Base-by-base conservation (phyloP, 2,113 vertebrate genomes). In the Panthera uncia region DNA sequence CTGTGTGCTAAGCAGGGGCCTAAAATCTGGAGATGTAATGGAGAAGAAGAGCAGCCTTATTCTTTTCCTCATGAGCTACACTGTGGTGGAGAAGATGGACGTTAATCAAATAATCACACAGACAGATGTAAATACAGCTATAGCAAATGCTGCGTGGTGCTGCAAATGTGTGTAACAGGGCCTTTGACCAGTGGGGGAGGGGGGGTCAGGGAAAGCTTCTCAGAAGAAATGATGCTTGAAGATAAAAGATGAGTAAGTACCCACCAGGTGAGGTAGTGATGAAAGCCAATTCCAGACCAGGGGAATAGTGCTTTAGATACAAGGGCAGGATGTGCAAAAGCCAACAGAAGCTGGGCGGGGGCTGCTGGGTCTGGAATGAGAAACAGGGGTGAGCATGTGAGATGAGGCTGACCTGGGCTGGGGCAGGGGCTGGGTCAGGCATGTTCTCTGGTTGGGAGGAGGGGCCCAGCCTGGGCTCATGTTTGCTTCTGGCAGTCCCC, bases 21-120 rank as follows among this genome's bases (percentile, higher is more conserved):
- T 68, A 18, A 57, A 50, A 81, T 82, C 45, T 81, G 25, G 41
- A 31, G 45, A 27, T 38, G 23, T 36, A 80, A 13, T 45, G 63
- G 79, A 50, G 45, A 81, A 82, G 61, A 86, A 90, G 85, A 41
- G 36, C 65, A 87, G 57, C 48, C 81, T 79, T 16, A 80, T 36
- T 92, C 48, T 85, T 66, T 5, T 76, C 33, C 36, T 89, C 0
- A 0, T 71, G 38, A 74, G 87, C 52, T 27, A 2, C 5, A 11
- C 25, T 68, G 50, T 94, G 55, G 38, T 73, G 13, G 29, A 74
- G 63, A 48, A 96, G 82, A 4, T 61, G 38, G n/a, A n/a, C 52
- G 1, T 86, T 87, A 71, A 52, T 41, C 57, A 57, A 29, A 19
- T 63, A 69, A 33, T 57, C n/a, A n/a, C n/a, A n/a, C n/a, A 79